These are phyloP conservation scores for Dicerorhinus sumatrensis DNA, from an alignment of 2,113 vertebrate genomes.

Conservation along the genomic window DNA sequence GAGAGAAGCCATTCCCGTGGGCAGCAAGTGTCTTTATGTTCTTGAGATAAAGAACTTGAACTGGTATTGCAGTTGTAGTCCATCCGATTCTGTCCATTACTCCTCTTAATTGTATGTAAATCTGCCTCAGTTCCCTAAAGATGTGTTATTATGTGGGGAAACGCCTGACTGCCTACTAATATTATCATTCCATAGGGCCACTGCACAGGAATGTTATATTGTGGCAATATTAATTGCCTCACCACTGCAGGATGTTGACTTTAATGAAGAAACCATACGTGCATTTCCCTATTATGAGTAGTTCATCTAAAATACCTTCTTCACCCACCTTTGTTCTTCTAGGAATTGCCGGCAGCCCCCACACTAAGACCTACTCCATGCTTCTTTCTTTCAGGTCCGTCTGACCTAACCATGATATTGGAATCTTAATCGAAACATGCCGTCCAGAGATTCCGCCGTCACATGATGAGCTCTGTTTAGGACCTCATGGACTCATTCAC, in stretches of 20 bases:
- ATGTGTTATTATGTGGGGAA: not conserved
- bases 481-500: fast-evolving
- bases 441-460: not conserved
- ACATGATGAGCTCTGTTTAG: fast-evolving
- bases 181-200: not conserved
- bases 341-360: not conserved
- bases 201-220: fast-evolving
- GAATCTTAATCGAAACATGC: not conserved
- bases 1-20: not conserved
- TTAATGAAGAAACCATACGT: fast-evolving
- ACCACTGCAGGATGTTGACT: not conserved
- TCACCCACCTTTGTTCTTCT: not conserved
- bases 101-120: not conserved
- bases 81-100: not conserved
- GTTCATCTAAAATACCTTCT: not conserved
- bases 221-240: not conserved
- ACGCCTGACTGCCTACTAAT: not conserved
- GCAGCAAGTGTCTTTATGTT: not conserved
- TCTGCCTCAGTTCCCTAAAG: not conserved
- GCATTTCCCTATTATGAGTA: not conserved
- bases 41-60: not conserved
- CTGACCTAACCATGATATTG: not conserved
- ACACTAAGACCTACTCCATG: not conserved
- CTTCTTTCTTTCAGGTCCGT: not conserved
- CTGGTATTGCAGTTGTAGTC: not conserved